A percentile compares a stretch with the other conserved stretches of the same genome.
phyloP scores from a whole-genome alignment of 2,113 vertebrate genomes.

The Anseranas semipalmata region DNA sequence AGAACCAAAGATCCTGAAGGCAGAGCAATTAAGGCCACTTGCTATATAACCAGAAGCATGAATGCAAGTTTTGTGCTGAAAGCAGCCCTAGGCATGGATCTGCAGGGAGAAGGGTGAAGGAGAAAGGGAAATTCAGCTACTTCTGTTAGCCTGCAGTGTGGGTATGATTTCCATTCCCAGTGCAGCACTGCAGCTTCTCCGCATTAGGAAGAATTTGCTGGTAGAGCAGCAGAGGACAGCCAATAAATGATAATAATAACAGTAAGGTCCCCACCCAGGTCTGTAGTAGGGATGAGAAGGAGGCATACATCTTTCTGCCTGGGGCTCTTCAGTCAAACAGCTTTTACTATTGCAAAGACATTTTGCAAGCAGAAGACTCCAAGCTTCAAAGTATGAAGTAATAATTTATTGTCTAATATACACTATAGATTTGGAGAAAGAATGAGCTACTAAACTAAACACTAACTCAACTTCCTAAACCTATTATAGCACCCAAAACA shows the following conservation, averaged over 20 bases:
- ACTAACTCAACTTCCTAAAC: not conserved
- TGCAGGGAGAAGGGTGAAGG: not conserved
- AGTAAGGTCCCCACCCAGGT: not conserved
- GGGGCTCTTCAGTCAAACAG: not conserved
- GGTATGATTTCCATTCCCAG: not conserved
- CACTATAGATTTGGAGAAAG: fast-evolving
- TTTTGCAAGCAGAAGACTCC: not conserved
- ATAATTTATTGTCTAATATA: not conserved
- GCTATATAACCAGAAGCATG: not conserved
- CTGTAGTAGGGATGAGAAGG: not conserved
- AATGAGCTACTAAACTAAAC: not conserved
- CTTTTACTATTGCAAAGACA: not conserved
- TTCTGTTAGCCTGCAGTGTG: not conserved
- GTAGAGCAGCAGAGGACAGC: not conserved
- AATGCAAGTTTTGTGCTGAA: not conserved
- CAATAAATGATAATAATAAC: not conserved
- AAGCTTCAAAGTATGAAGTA: not conserved
- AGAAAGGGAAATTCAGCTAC: not conserved
- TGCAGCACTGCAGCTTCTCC: not conserved
- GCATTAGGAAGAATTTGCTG: not conserved
- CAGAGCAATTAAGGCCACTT: not conserved
- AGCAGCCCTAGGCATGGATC: not conserved
- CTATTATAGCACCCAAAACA: not conserved
- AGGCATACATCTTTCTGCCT: fast-evolving
- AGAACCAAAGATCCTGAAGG: not conserved